Percentiles rank a stretch among this genome's conserved stretches.
Evolutionary conservation across 2,113 vertebrate genomes (phyloP).

Genomic region (Pangasianodon gigas): DNA sequence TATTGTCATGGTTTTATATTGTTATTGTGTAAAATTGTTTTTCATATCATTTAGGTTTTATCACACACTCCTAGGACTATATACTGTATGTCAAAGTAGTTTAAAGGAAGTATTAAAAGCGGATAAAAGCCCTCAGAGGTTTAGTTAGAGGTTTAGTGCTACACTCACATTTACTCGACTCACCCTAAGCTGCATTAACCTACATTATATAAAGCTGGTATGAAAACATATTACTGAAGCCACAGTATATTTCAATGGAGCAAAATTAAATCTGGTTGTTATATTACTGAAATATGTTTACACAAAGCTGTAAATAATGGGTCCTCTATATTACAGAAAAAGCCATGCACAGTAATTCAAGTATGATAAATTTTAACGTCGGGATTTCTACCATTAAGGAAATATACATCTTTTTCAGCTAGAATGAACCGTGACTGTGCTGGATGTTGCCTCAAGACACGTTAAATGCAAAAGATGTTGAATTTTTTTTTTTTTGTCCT

Average conservation of each 20-base stretch:
- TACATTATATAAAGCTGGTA: conserved; percentile 15
- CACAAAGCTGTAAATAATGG: conserved; percentile 20
- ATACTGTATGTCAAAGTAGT: neutral
- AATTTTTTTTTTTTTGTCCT: neutral
- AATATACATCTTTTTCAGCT: conserved; percentile 40
- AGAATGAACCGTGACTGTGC: conserved; percentile 34
- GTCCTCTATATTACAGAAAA: neutral
- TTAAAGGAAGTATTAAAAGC: neutral
- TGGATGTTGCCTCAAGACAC: conserved; percentile 29
- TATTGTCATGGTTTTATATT: neutral
- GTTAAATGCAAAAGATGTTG: conserved; percentile 18
- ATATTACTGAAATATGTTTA: conserved; percentile 16
- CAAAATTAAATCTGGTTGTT: neutral
- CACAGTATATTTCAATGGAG: conserved; percentile 18
- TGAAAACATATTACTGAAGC: conserved; percentile 1
- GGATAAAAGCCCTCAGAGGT: conserved; percentile 11
- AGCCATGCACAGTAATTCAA: conserved; percentile 7
- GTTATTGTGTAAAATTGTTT: neutral
- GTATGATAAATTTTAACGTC: conserved; percentile 36
- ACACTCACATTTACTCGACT: neutral
- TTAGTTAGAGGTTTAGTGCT: neutral
- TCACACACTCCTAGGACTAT: neutral
- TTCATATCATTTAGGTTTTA: neutral
- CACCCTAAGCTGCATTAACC: conserved; percentile 9
- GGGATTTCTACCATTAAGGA: conserved; percentile 40